phyloP scores from a whole-genome alignment of 2,113 vertebrate genomes.

The Turdus rufiventris region DNA sequence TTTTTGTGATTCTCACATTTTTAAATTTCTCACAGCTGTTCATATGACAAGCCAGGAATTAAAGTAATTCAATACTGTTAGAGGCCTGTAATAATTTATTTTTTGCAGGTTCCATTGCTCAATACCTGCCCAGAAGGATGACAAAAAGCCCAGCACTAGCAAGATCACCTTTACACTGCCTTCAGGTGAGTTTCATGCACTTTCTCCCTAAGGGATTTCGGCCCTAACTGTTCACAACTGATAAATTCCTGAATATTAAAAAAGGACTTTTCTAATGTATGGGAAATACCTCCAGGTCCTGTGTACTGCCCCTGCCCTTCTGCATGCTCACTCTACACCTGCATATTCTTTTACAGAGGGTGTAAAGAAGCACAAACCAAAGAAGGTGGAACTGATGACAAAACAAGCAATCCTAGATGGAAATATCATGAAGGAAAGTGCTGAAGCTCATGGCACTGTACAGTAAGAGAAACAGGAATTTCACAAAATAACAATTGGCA shows the following conservation, averaged over 20 bases:
- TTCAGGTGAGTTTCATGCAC: slow-evolving; percentile 57
- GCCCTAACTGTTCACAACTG: background rate
- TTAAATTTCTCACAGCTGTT: background rate
- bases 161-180: slow-evolving; percentile 70
- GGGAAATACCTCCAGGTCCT: background rate
- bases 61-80: background rate
- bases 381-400: slow-evolving; percentile 81
- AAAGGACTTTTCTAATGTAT: background rate
- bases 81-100: background rate
- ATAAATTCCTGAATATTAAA: background rate
- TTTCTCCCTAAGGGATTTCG: background rate
- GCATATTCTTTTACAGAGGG: slow-evolving; percentile 53
- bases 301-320: background rate
- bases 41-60: background rate
- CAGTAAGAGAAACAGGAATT: slow-evolving; percentile 80
- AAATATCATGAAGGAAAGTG: slow-evolving; percentile 80
- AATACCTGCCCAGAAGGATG: slow-evolving; percentile 54
- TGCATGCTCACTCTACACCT: background rate
- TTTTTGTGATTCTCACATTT: background rate
- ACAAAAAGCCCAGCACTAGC: slow-evolving; percentile 67
- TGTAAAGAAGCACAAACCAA: slow-evolving; percentile 58
- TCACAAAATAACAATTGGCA: background rate
- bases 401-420: slow-evolving; percentile 86
- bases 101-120: slow-evolving; percentile 67
- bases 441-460: slow-evolving; percentile 87